Percentiles rank a stretch among this genome's conserved stretches.
Conservation (phyloP, 2,888 invertebrate species). For the Anagyrus pseudococci region DNA sequence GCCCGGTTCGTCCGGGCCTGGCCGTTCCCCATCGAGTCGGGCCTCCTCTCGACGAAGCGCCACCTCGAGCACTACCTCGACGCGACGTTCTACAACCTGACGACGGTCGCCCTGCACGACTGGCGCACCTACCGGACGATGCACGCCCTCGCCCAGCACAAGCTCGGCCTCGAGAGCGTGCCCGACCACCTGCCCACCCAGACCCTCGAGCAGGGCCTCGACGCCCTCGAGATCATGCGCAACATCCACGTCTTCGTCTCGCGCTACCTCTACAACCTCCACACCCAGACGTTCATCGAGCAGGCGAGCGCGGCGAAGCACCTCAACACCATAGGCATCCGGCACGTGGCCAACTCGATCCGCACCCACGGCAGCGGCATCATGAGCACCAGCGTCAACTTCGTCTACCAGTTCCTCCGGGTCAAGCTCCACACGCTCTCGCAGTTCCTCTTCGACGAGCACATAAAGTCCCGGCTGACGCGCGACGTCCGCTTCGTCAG, state of each 20-base stretch:
- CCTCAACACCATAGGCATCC: slow-evolving; percentile 92
- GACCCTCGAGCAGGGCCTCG: slow-evolving; percentile 95
- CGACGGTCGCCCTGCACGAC: slow-evolving; percentile 95
- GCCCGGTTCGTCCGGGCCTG: slow-evolving; percentile 62
- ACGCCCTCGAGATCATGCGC: slow-evolving; percentile 95
- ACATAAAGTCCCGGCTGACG: slow-evolving; percentile 91
- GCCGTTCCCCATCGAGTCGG: slow-evolving; percentile 47
- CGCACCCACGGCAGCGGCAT: slow-evolving; percentile 96
- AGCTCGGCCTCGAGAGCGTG: slow-evolving; percentile 81
- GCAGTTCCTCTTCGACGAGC: slow-evolving; percentile 97
- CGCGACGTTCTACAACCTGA: slow-evolving; percentile 94
- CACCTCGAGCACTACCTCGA: slow-evolving; percentile 90
- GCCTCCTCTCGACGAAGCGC: slow-evolving; percentile 40
- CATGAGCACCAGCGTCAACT: slow-evolving; percentile 93
- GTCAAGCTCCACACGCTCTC: slow-evolving; percentile 94
- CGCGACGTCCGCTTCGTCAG: slow-evolving; percentile 84
- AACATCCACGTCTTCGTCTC: slow-evolving; percentile 95
- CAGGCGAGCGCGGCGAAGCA: slow-evolving; percentile 90
- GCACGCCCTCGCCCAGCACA: slow-evolving; percentile 88
- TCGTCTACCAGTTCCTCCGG: slow-evolving; percentile 91
- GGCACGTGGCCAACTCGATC: slow-evolving; percentile 95
- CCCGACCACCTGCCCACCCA: slow-evolving; percentile 95
- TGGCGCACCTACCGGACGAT: slow-evolving; percentile 98
- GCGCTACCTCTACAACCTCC: slow-evolving; percentile 92
- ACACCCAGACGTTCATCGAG: slow-evolving; percentile 95